Evolutionary conservation across 2,888 invertebrate genomes (phyloP), one percentile per base, ranked within the genome.

Genomic region (Metopia argyrocephala): DNA sequence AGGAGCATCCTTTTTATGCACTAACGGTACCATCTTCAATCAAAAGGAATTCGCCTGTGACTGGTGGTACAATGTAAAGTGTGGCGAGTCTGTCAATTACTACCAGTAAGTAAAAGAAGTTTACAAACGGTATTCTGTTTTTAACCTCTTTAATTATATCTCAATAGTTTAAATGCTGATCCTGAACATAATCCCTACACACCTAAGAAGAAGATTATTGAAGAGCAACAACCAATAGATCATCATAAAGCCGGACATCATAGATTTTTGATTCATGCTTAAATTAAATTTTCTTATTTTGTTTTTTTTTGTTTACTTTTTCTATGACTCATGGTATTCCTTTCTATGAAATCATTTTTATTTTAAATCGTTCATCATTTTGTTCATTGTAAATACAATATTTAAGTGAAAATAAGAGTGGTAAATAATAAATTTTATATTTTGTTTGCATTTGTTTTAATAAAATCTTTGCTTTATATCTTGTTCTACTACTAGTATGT

Each of bases 1-100:
- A 86, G 96, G 96, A 0, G 95, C 96, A 0, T 93, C 94, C 0
- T 96, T 96, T 91, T 93, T 96, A 3, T 96, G 96, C 90, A 94
- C 95, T 65, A 96, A 96, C 86, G 96, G 96, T 1, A 96, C 96
- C 0, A 91, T 96, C 78, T 96, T 96, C 90, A 96, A 96, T 90
- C 96, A 96, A 87, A 93, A 94, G 82, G 94, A 96, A 87, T 96
- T 96, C 85, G 93, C 95, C 2, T 96, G 96, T 85, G 96, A 96
- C 88, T 96, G 96, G 96, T 96, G 96, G 96, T 96, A 96, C 92
- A 96, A 96, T 88, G 96, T 96, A 0, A 94, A 96, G 87, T 96
- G 96, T 85, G 93, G 93, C 4, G 93, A 94, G 79, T 95, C 96
- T n/a, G 92, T 92, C 3, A 91, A 92, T 45, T 93, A 94, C 80